phyloP scores from a whole-genome alignment of 2,888 invertebrate species.

The Rhodophaea formosa region DNA sequence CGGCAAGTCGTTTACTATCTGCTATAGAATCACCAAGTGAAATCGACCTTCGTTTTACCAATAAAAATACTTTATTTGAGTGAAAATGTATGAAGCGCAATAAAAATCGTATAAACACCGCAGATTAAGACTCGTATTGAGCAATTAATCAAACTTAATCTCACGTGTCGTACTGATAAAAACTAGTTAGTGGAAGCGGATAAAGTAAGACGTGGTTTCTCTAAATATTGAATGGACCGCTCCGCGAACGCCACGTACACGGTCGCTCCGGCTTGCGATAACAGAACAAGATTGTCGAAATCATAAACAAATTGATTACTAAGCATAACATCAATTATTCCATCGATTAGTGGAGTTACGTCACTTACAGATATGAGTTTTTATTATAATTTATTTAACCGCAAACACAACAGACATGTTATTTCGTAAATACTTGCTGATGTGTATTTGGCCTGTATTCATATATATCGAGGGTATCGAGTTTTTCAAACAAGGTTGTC shows the following conservation, averaged over 20 bases:
- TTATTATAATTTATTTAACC: no score
- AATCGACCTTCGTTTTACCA: no score
- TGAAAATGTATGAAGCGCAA: not conserved
- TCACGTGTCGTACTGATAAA: constrained; percentile 13
- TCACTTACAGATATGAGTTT: not conserved
- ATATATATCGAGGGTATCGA: no score
- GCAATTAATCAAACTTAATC: constrained; percentile 14
- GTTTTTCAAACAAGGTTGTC: no score
- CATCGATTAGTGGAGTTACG: not conserved
- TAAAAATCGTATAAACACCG: not conserved
- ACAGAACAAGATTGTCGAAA: not conserved
- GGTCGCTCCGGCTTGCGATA: not conserved
- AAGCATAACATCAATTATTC: not conserved
- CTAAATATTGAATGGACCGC: not conserved
- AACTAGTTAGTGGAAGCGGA: not conserved
- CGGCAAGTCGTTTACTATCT: no score
- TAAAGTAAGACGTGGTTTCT: not conserved
- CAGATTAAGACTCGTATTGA: constrained; percentile 1
- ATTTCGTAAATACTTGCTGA: no score
- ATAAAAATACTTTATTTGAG: not conserved
- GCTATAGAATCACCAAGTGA: no score
- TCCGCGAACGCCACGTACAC: constrained; percentile 4
- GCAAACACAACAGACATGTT: no score
- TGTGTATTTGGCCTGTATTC: no score
- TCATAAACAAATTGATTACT: not conserved